A percentile compares a stretch with the other conserved stretches of the same genome.
Conservation (phyloP, 2,113 vertebrate species). For the Eudyptes chrysolophus region DNA sequence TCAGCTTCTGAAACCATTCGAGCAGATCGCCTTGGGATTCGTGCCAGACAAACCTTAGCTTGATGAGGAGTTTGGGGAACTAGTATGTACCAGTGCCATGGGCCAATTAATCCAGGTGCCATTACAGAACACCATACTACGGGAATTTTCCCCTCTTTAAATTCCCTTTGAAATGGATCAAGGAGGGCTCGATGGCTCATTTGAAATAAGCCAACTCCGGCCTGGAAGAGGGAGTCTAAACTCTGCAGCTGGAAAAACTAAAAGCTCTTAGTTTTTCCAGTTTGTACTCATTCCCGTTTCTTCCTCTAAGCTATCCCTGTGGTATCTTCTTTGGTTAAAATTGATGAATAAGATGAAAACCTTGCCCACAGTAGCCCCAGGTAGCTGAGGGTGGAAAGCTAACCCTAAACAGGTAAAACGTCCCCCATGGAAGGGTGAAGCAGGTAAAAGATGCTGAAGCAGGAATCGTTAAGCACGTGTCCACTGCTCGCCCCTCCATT, state of each 20-base stretch:
- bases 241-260: neutral
- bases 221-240: neutral
- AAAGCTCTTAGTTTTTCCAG: neutral
- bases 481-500: neutral
- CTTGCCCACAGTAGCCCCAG: neutral
- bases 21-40: neutral
- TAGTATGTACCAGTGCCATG: neutral
- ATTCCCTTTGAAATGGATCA: neutral
- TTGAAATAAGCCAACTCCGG: neutral
- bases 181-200: neutral
- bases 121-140: rapidly evolving
- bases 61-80: neutral
- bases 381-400: no score
- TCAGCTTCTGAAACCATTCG: no score
- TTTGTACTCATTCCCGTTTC: neutral
- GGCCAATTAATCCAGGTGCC: neutral
- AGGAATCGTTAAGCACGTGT: rapidly evolving
- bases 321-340: neutral
- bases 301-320: neutral
- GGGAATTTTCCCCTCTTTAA: neutral
- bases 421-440: neutral
- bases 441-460: neutral
- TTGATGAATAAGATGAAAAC: neutral
- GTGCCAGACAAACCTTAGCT: neutral
- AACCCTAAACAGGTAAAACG: rapidly evolving